These are phyloP conservation scores for Puma concolor DNA, from an alignment of 2,113 vertebrate species.

Conservation along the genomic window DNA sequence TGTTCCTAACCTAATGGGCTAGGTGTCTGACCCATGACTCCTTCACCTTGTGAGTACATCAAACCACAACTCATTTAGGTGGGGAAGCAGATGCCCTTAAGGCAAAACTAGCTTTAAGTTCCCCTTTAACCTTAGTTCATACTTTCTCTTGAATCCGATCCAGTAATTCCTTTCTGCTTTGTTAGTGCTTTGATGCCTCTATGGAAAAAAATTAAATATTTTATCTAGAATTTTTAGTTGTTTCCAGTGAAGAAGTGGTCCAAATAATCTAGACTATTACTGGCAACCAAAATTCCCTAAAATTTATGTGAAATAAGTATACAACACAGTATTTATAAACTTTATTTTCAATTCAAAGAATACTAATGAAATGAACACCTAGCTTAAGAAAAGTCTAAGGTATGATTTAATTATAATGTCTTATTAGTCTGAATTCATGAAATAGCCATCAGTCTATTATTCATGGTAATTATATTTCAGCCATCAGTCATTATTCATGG, in stretches of 20 bases:
- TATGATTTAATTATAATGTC: conserved; percentile 9
- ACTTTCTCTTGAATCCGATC: neutral
- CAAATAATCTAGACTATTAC: neutral
- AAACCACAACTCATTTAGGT: neutral
- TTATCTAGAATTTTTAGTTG: neutral
- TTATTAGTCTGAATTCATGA: neutral
- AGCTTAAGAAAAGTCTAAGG: neutral
- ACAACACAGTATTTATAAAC: neutral
- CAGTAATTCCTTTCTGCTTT: neutral
- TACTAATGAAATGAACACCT: conserved; percentile 9
- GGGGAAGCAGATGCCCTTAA: neutral
- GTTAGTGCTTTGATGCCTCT: neutral
- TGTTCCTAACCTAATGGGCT: neutral
- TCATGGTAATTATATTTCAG: neutral
- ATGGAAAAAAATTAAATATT: neutral
- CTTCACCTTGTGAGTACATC: neutral
- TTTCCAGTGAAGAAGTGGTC: neutral
- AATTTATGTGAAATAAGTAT: conserved; percentile 5
- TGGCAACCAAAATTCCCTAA: neutral
- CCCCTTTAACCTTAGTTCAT: neutral
- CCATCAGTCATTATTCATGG: neutral
- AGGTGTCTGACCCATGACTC: neutral
- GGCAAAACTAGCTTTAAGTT: neutral
- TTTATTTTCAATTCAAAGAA: conserved; percentile 44
- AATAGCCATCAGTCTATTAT: neutral